Conservation (phyloP, 1,140 invertebrate genomes). For the Nasonia longicornis region DNA sequence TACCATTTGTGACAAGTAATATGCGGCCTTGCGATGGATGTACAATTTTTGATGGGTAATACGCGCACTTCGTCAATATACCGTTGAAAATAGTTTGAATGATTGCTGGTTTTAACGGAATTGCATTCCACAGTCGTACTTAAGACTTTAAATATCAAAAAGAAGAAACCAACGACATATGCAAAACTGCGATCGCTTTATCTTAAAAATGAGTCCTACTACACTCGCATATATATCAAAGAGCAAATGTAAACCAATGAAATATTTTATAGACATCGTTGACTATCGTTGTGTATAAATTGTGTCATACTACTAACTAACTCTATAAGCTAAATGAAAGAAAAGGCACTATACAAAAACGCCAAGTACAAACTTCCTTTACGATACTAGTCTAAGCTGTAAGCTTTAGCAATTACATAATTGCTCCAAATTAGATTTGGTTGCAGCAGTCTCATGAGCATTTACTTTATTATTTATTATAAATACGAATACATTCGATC, state of each 20-base stretch:
- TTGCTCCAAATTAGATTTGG: constrained; percentile 6
- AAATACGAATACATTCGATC: neutral
- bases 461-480: neutral
- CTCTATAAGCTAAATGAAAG: neutral
- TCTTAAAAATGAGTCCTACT: neutral
- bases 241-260: neutral
- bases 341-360: constrained; percentile 17
- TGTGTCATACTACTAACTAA: neutral
- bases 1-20: constrained; percentile 4
- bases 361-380: constrained; percentile 31
- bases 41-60: neutral
- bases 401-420: neutral
- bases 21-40: constrained; percentile 17
- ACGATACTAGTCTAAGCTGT: constrained; percentile 17
- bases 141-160: neutral
- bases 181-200: neutral
- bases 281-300: neutral
- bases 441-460: neutral
- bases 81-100: neutral
- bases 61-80: neutral
- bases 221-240: neutral
- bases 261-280: neutral
- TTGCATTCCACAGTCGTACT: constrained; percentile 8
- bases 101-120: neutral
- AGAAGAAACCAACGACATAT: neutral